Evolutionary conservation across 2,113 vertebrate genomes (phyloP).

Genomic region (Mola mola): DNA sequence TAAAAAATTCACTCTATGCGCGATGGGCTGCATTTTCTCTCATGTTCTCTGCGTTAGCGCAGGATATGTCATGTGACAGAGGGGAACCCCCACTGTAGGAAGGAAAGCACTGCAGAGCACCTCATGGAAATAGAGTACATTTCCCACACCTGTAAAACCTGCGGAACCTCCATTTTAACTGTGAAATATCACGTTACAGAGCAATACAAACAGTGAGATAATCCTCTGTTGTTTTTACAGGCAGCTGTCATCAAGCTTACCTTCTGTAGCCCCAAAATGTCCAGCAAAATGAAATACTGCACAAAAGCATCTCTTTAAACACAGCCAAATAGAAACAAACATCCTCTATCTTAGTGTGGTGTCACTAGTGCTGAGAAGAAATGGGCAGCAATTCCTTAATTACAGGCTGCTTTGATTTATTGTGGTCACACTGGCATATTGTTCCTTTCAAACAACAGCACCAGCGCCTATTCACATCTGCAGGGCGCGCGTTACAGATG

Average conservation of each 20-base stretch:
- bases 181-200: slow-evolving; percentile 6
- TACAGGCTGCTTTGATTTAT: neutral
- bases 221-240: neutral
- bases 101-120: slow-evolving; percentile 58
- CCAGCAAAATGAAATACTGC: neutral
- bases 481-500: slow-evolving; percentile 36
- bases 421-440: slow-evolving; percentile 5
- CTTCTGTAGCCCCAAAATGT: neutral
- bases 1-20: no score
- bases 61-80: slow-evolving; percentile 59
- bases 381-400: slow-evolving; percentile 7
- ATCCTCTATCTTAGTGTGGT: slow-evolving; percentile 23
- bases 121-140: neutral
- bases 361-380: slow-evolving; percentile 34
- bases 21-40: slow-evolving; percentile 9
- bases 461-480: slow-evolving; percentile 40
- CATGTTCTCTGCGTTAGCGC: slow-evolving; percentile 25
- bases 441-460: slow-evolving; percentile 42
- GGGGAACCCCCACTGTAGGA: slow-evolving; percentile 63
- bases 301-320: no score
- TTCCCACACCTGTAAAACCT: slow-evolving; percentile 26
- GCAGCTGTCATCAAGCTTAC: neutral
- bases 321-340: no score
- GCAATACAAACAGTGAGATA: neutral
- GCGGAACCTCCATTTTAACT: slow-evolving; percentile 31